Percentiles rank a stretch among this genome's conserved stretches.
Conservation (phyloP, 2,113 vertebrate genomes). For the Rhineura floridana region DNA sequence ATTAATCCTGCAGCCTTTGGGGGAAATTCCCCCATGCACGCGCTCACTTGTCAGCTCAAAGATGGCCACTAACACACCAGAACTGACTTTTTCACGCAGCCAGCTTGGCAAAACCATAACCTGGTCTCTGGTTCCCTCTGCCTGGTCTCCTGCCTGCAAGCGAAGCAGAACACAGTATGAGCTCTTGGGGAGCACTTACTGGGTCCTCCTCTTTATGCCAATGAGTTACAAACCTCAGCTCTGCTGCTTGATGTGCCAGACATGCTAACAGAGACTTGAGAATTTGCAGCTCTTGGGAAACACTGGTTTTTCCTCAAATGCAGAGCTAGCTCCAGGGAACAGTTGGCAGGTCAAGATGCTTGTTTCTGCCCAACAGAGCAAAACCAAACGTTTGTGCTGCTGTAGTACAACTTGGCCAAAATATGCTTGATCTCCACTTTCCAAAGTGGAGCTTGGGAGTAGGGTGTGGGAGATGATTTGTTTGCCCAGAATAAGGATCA, state of each 20-base stretch:
- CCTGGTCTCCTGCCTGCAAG: neutral
- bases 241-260: constrained; percentile 41
- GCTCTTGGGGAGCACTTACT: fast-evolving
- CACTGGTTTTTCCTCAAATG: constrained; percentile 39
- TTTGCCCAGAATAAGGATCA: constrained; percentile 19
- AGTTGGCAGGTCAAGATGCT: constrained; percentile 49
- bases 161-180: neutral
- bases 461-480: constrained; percentile 8
- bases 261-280: constrained; percentile 48
- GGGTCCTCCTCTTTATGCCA: neutral
- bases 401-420: fast-evolving
- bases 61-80: neutral
- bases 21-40: too few relatives aligned
- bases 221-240: constrained; percentile 54
- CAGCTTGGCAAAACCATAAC: neutral
- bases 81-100: neutral
- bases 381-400: neutral
- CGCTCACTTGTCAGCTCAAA: too few relatives aligned
- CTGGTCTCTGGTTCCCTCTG: too few relatives aligned
- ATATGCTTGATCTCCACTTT: fast-evolving
- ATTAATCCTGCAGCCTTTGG: neutral
- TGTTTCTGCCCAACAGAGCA: fast-evolving
- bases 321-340: constrained; percentile 49
- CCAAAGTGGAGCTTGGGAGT: neutral
- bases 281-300: constrained; percentile 47